phyloP scores from a whole-genome alignment of 2,797 vertebrate genomes.

The Tapera naevia region DNA sequence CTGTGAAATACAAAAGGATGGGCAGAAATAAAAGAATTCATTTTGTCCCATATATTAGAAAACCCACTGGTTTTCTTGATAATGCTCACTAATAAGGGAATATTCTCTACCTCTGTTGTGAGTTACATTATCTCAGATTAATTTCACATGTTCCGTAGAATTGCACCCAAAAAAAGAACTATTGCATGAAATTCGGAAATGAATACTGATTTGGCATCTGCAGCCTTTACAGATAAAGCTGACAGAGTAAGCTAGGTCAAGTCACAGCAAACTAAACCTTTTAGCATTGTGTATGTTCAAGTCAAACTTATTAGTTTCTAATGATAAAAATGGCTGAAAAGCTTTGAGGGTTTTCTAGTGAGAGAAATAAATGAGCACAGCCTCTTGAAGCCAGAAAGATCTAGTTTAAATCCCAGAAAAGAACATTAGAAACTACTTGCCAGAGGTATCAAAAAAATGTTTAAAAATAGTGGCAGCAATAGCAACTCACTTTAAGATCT shows the following conservation, averaged over 20 bases:
- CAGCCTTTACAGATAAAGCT: conserved; percentile 54
- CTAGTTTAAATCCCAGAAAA: conserved; percentile 60
- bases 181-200: conserved; percentile 42
- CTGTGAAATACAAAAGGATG: not conserved
- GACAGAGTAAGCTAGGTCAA: conserved; percentile 8
- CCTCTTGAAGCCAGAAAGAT: conserved; percentile 42
- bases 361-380: conserved; percentile 60
- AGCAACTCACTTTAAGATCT: conserved; percentile 41
- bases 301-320: conserved; percentile 69
- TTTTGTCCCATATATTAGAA: not conserved
- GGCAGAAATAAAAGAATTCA: not conserved
- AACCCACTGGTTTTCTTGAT: conserved; percentile 30
- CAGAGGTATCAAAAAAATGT: conserved; percentile 50
- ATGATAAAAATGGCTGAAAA: conserved; percentile 64
- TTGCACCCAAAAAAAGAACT: conserved; percentile 8
- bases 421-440: conserved; percentile 39
- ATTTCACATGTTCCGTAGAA: conserved; percentile 33
- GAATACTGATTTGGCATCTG: conserved; percentile 54
- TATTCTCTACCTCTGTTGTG: not conserved
- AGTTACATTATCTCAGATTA: conserved; percentile 49
- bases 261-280: conserved; percentile 51
- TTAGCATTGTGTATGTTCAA: conserved; percentile 45
- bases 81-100: not conserved
- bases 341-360: conserved; percentile 44
- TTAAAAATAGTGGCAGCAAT: conserved; percentile 42